Conservation (phyloP, 2,113 vertebrate genomes). For the Australoheros scitulus region DNA sequence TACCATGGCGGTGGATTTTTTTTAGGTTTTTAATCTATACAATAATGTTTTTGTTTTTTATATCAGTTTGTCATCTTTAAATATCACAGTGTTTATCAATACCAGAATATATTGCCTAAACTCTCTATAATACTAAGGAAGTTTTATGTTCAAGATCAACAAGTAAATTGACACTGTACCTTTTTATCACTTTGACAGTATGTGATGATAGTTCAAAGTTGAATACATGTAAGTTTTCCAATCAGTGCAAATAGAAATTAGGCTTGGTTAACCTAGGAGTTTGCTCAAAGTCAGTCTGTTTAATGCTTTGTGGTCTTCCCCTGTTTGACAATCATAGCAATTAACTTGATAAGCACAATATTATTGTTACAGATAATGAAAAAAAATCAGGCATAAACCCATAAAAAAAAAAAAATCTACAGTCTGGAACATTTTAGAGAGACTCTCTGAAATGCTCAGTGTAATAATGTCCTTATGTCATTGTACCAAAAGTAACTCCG, state of each 20-base stretch:
- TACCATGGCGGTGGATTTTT: background rate
- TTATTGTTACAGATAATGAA: background rate
- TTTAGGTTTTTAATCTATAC: background rate
- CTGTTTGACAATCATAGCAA: background rate
- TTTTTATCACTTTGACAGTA: background rate
- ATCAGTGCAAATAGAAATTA: background rate
- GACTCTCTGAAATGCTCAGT: slow-evolving; percentile 13
- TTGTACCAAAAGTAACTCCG: slow-evolving; percentile 50
- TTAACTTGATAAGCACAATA: background rate
- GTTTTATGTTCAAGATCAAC: background rate
- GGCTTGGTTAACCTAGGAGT: background rate
- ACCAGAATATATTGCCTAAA: background rate
- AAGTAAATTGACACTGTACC: background rate
- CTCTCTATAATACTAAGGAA: background rate
- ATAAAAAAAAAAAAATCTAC: background rate
- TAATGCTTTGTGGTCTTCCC: background rate
- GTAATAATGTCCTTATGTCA: slow-evolving; percentile 20
- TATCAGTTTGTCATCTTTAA: background rate
- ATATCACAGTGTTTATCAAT: background rate
- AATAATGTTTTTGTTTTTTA: background rate
- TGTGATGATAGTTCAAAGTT: background rate
- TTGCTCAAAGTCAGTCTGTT: background rate
- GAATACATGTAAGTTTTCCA: background rate
- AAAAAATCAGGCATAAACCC: background rate
- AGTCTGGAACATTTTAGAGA: background rate